Percentiles rank a stretch among this genome's conserved stretches.
Evolutionary conservation across 2,888 invertebrate genomes (phyloP).

Genomic region (Brachylomia viminalis): DNA sequence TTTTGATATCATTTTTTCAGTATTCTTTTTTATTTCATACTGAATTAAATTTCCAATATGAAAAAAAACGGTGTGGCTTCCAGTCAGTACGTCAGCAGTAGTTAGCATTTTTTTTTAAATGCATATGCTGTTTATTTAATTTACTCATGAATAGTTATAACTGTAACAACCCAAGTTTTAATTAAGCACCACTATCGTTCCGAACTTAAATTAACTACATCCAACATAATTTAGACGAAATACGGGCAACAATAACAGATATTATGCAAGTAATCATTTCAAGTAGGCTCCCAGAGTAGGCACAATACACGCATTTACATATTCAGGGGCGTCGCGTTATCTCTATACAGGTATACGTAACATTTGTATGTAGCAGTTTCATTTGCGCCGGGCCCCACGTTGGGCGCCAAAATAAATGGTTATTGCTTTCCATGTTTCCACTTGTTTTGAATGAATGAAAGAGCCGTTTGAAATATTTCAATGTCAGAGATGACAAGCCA

Average conservation of each 20-base stretch:
- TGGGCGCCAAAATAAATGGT: conserved; percentile 76
- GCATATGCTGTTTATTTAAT: background rate
- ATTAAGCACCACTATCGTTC: conserved; percentile 9
- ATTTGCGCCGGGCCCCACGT: conserved; percentile 70
- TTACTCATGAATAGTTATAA: conserved; percentile 8
- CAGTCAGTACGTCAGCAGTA: background rate
- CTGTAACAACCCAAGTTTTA: conserved; percentile 10
- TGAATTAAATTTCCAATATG: background rate
- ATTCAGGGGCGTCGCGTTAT: conserved; percentile 46
- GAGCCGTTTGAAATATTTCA: conserved; percentile 60
- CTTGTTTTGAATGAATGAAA: conserved; percentile 63
- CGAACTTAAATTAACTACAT: conserved; percentile 30
- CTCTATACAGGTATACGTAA: conserved; percentile 53
- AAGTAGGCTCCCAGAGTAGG: conserved; percentile 39
- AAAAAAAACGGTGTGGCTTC: background rate
- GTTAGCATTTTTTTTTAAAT: background rate
- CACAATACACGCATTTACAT: conserved; percentile 59
- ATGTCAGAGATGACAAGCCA: conserved; percentile 54
- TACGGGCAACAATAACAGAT: conserved; percentile 46
- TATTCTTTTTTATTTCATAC: background rate
- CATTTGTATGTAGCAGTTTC: conserved; percentile 65
- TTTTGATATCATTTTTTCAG: background rate
- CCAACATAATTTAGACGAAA: conserved; percentile 31
- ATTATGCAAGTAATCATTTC: conserved; percentile 60
- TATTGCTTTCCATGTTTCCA: conserved; percentile 65